A percentile compares a stretch with the other conserved stretches of the same genome.
These are phyloP conservation scores for Phenganax marumi DNA, from an alignment of 92 coral and sea anemone species.

Conservation along the genomic window DNA sequence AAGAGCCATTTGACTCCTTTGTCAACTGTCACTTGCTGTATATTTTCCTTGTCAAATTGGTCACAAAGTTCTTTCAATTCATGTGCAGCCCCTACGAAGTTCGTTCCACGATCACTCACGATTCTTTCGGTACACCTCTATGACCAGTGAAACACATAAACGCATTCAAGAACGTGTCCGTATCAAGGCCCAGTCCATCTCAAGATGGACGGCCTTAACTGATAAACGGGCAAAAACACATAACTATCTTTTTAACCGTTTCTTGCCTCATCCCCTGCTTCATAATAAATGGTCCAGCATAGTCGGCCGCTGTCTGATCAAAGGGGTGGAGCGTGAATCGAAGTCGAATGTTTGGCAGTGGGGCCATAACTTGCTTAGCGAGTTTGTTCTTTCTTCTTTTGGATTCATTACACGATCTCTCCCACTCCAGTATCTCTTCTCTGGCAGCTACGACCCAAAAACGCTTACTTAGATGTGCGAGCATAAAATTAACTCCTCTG, in stretches of 20 bases:
- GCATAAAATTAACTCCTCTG: conserved; percentile 54
- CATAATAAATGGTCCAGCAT: conserved; percentile 50
- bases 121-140: conserved; percentile 58
- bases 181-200: conserved; percentile 54
- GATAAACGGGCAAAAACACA: conserved; percentile 48
- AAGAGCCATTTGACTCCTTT: conserved; percentile 1
- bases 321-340: conserved; percentile 46
- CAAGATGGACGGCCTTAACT: conserved; percentile 46
- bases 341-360: conserved; percentile 44
- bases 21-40: conserved; percentile 33
- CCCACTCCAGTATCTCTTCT: conserved; percentile 58
- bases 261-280: conserved; percentile 49
- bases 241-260: conserved; percentile 41
- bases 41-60: conserved; percentile 57
- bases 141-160: conserved; percentile 51
- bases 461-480: conserved; percentile 47
- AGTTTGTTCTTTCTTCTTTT: not conserved
- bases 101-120: conserved; percentile 52
- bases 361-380: conserved; percentile 41
- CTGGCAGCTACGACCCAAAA: conserved; percentile 58
- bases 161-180: conserved; percentile 65
- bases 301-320: conserved; percentile 46
- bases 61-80: conserved; percentile 49
- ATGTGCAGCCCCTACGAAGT: conserved; percentile 54
- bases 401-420: conserved; percentile 25